These are phyloP conservation scores for Abrostola triplasia DNA, from an alignment of 2,888 invertebrate species.

Conservation along the genomic window DNA sequence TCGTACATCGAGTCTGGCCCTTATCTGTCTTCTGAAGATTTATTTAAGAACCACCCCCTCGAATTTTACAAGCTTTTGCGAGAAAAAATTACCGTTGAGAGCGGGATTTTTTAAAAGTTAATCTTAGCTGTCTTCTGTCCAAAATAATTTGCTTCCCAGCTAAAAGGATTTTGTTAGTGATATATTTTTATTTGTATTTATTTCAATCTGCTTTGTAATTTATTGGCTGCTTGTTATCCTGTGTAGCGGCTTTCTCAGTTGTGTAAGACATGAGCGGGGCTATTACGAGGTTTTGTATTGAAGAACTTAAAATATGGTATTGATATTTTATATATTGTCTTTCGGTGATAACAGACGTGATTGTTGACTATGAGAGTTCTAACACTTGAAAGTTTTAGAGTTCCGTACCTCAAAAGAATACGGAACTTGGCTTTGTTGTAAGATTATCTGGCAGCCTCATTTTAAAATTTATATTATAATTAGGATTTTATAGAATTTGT, in stretches of 20 bases:
- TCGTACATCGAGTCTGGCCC: constrained; percentile 63
- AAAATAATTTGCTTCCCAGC: constrained; percentile 48
- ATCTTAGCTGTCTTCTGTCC: constrained; percentile 48
- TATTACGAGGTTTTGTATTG: constrained; percentile 6
- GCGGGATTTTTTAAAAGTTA: constrained; percentile 50
- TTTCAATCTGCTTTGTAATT: constrained; percentile 1
- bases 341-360: too few species aligned
- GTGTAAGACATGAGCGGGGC: not conserved
- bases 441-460: too few species aligned
- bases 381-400: too few species aligned
- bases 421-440: too few species aligned
- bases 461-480: too few species aligned
- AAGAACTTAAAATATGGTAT: not conserved
- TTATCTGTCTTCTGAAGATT: constrained; percentile 73
- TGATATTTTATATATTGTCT: too few species aligned
- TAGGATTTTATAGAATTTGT: too few species aligned
- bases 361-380: too few species aligned
- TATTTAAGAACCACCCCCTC: constrained; percentile 62
- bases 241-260: not conserved
- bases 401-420: too few species aligned
- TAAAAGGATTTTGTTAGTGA: constrained; percentile 29
- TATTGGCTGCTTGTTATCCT: not conserved
- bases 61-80: constrained; percentile 51
- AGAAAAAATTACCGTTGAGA: constrained; percentile 53
- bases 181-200: constrained; percentile 32